Conservation (phyloP, 2,888 invertebrate species). For the Mesochorus sp. region DNA sequence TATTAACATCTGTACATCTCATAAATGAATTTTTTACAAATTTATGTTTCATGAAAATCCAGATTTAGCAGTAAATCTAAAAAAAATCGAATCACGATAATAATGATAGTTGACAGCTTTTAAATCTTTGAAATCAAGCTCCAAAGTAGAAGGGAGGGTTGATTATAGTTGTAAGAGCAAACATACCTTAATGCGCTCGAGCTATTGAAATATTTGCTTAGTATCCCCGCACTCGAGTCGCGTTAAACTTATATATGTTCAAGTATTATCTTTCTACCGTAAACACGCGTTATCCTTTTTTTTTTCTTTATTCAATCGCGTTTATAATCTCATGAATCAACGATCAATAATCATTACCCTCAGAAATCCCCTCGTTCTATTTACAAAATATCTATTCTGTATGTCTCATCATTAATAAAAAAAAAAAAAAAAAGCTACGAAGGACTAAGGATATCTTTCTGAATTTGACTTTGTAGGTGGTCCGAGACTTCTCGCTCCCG, state of each 20-base stretch:
- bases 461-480: constrained; percentile 60
- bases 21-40: too few species aligned
- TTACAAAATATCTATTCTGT: constrained; percentile 13
- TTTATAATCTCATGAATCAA: constrained; percentile 5
- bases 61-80: too few species aligned
- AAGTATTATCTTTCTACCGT: constrained; percentile 42
- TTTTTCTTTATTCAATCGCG: constrained; percentile 4
- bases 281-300: constrained; percentile 11
- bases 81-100: too few species aligned
- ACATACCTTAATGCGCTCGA: constrained; percentile 68
- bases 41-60: too few species aligned
- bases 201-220: constrained; percentile 65
- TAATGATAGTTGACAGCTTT: too few species aligned
- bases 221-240: constrained; percentile 51
- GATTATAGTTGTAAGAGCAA: too few species aligned
- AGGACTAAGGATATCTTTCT: too few species aligned
- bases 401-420: background rate
- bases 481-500: constrained; percentile 41
- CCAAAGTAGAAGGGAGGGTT: too few species aligned
- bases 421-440: too few species aligned
- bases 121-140: too few species aligned
- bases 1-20: too few species aligned
- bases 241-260: constrained; percentile 29
- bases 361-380: background rate
- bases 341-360: constrained; percentile 42